Percentiles rank a stretch among this genome's conserved stretches.
phyloP scores from a whole-genome alignment of 2,113 vertebrate genomes.

The Halcyon malimbica region DNA sequence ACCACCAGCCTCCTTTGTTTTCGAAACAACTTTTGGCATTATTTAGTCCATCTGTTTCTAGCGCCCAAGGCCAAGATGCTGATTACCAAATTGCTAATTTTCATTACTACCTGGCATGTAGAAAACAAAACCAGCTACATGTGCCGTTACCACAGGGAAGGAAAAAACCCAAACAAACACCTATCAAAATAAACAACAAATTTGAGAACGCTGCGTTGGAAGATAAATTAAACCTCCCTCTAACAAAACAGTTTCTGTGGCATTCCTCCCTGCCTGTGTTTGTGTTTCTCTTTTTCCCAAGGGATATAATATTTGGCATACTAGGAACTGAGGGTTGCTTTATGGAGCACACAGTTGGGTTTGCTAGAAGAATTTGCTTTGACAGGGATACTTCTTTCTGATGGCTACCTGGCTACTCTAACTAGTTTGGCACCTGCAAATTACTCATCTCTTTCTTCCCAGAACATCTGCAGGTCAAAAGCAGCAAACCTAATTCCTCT shows the following conservation, averaged over 20 bases:
- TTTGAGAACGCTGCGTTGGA: neutral
- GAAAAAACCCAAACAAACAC: neutral
- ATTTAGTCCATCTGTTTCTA: neutral
- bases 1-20: neutral
- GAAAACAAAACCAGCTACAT: slow-evolving; percentile 8
- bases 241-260: slow-evolving; percentile 1
- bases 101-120: slow-evolving; percentile 29
- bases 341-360: neutral
- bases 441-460: neutral
- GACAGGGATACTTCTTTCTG: neutral
- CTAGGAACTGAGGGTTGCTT: slow-evolving; percentile 15
- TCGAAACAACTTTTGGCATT: neutral
- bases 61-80: neutral
- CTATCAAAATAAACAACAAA: slow-evolving; percentile 13
- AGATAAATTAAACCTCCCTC: slow-evolving; percentile 14
- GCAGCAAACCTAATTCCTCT: neutral
- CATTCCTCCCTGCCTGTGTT: slow-evolving; percentile 42
- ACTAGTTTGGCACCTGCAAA: neutral
- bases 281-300: slow-evolving; percentile 39
- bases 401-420: neutral
- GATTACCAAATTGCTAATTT: slow-evolving; percentile 25
- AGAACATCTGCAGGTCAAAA: neutral
- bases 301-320: slow-evolving; percentile 29
- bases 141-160: neutral
- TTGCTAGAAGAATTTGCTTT: slow-evolving; percentile 40